Evolutionary conservation across 2,797 vertebrate species (phyloP).

Genomic region (Epinephelus malabaricus): DNA sequence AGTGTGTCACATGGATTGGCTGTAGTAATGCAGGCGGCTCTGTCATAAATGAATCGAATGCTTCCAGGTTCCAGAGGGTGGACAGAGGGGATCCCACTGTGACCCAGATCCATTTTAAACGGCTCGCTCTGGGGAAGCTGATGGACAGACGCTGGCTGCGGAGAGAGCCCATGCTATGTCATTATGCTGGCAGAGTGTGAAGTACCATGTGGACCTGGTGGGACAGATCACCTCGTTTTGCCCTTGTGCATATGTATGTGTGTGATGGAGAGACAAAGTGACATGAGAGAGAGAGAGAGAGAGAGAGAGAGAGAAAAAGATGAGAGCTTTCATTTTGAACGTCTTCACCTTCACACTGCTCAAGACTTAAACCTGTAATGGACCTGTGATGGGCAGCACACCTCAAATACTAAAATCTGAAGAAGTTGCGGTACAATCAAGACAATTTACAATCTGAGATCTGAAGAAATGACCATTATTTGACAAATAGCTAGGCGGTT

Average conservation of each 20-base stretch:
- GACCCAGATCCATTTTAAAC: slow-evolving; percentile 82
- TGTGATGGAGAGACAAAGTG: slow-evolving; percentile 19
- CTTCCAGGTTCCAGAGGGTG: slow-evolving; percentile 65
- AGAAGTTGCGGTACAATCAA: background rate
- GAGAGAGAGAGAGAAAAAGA: background rate
- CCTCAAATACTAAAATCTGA: background rate
- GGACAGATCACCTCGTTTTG: slow-evolving; percentile 66
- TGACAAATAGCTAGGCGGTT: background rate
- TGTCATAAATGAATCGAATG: slow-evolving; percentile 60
- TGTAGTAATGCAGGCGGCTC: slow-evolving; percentile 36
- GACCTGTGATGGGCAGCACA: background rate
- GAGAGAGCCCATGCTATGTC: slow-evolving; percentile 48
- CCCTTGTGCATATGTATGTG: slow-evolving; percentile 48
- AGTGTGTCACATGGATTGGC: slow-evolving; percentile 58
- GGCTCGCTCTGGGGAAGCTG: slow-evolving; percentile 67
- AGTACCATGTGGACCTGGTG: slow-evolving; percentile 61
- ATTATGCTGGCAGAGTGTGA: slow-evolving; percentile 64
- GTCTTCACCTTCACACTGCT: background rate
- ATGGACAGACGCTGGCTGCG: slow-evolving; percentile 62
- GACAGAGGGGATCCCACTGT: slow-evolving; percentile 76
- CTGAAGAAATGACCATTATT: background rate
- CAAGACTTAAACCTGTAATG: slow-evolving; percentile 11
- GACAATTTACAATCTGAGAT: background rate
- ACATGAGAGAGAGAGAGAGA: background rate
- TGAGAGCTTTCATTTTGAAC: background rate